These are phyloP conservation scores for Pterostichus madidus DNA, from an alignment of 2,888 invertebrate species.

Conservation along the genomic window DNA sequence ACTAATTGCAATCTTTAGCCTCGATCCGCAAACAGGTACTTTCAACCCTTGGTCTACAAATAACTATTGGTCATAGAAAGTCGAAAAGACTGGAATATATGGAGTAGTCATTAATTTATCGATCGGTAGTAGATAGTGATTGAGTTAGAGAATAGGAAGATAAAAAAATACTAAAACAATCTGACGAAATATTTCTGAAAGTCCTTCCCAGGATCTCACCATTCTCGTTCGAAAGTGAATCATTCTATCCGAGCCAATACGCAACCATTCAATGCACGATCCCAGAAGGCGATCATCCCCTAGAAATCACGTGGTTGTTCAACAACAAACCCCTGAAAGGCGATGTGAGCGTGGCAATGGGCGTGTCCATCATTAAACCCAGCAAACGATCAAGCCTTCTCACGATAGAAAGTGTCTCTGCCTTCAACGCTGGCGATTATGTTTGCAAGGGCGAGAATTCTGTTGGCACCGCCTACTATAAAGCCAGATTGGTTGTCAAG, in stretches of 20 bases:
- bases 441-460: constrained; percentile 83
- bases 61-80: too few species aligned
- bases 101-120: too few species aligned
- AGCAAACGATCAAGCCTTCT: constrained; percentile 83
- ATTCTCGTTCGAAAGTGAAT: constrained; percentile 82
- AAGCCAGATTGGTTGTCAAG: constrained; percentile 75
- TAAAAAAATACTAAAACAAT: too few species aligned
- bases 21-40: too few species aligned
- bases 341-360: constrained; percentile 72
- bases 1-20: too few species aligned
- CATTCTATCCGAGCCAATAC: constrained; percentile 80
- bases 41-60: too few species aligned
- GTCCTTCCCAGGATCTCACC: constrained; percentile 82
- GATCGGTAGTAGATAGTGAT: not conserved
- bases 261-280: constrained; percentile 81
- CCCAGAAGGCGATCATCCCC: constrained; percentile 81
- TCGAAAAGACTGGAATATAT: too few species aligned
- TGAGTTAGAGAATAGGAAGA: too few species aligned
- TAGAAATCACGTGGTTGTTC: constrained; percentile 81
- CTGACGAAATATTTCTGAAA: constrained; percentile 70
- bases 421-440: constrained; percentile 83
- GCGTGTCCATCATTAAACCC: constrained; percentile 79
- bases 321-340: constrained; percentile 74
- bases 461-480: constrained; percentile 82
- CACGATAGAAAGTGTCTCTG: constrained; percentile 84